Evolutionary conservation across 1,140 invertebrate species (phyloP).

Genomic region (Venustaconcha ellipsiformis): DNA sequence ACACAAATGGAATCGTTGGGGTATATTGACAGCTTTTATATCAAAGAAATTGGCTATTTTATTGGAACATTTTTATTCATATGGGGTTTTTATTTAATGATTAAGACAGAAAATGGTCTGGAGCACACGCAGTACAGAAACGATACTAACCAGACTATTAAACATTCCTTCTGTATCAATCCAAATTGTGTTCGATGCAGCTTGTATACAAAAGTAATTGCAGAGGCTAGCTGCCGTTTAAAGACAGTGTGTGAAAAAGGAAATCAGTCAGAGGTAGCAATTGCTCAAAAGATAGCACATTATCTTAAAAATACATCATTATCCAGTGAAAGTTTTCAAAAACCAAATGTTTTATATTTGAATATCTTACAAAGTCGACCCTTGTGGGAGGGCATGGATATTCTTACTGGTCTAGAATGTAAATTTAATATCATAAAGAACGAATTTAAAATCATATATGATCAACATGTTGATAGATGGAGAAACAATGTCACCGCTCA

Average conservation of each 20-base stretch:
- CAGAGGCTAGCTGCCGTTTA: constrained; percentile 19
- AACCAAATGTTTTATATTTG: constrained; percentile 24
- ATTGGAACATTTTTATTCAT: too few relatives aligned
- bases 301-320: neutral
- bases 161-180: constrained; percentile 27
- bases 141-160: too few relatives aligned
- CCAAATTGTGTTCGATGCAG: constrained; percentile 52
- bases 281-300: constrained; percentile 14
- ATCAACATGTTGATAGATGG: constrained; percentile 29
- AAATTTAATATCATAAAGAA: constrained; percentile 22
- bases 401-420: neutral
- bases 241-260: neutral
- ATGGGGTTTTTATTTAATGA: too few relatives aligned
- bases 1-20: too few relatives aligned
- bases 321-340: constrained; percentile 3
- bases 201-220: constrained; percentile 31
- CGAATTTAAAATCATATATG: constrained; percentile 27
- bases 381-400: constrained; percentile 18
- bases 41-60: too few relatives aligned
- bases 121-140: too few relatives aligned
- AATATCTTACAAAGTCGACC: neutral
- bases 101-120: too few relatives aligned
- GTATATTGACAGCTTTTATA: too few relatives aligned
- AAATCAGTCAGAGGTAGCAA: neutral
- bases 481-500: constrained; percentile 46